These are phyloP conservation scores for Glossosoma conforme DNA, from an alignment of 1,140 invertebrate genomes.

Conservation along the genomic window DNA sequence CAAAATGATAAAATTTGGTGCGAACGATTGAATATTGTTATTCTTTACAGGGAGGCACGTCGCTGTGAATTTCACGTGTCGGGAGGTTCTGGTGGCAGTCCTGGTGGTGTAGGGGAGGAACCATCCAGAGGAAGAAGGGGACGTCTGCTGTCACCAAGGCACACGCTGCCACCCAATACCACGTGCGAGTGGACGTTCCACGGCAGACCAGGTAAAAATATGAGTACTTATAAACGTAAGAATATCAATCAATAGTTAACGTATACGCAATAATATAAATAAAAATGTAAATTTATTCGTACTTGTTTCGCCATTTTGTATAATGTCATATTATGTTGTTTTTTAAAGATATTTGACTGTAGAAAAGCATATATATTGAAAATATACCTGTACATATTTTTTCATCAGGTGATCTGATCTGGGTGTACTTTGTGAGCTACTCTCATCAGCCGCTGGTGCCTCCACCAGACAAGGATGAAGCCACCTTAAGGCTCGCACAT, in stretches of 20 bases:
- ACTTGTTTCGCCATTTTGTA: too few species aligned
- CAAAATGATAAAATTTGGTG: too few species aligned
- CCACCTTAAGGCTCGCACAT: conserved; percentile 8
- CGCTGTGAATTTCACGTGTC: conserved; percentile 69
- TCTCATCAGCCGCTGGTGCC: conserved; percentile 64
- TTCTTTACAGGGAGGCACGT: conserved; percentile 38
- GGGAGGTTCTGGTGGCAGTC: conserved; percentile 57
- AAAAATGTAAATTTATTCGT: too few species aligned
- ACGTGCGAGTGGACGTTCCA: conserved; percentile 82
- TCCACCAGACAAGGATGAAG: conserved; percentile 44
- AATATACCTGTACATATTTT: too few species aligned
- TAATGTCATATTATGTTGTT: too few species aligned
- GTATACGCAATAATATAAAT: too few species aligned
- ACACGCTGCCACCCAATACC: conserved; percentile 78
- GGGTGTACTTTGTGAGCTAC: conserved; percentile 84
- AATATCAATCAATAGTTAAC: too few species aligned
- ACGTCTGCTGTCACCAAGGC: conserved; percentile 68
- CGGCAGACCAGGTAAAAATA: conserved; percentile 53
- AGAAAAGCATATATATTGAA: too few species aligned
- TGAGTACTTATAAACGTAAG: too few species aligned
- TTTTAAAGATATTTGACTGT: too few species aligned
- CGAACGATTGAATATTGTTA: too few species aligned
- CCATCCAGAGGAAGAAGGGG: conserved; percentile 54
- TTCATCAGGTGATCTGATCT: conserved; percentile 65
- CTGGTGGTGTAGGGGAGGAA: conserved; percentile 31